Base-by-base conservation (phyloP, 2,797 vertebrate species). In the Labroides dimidiatus region DNA sequence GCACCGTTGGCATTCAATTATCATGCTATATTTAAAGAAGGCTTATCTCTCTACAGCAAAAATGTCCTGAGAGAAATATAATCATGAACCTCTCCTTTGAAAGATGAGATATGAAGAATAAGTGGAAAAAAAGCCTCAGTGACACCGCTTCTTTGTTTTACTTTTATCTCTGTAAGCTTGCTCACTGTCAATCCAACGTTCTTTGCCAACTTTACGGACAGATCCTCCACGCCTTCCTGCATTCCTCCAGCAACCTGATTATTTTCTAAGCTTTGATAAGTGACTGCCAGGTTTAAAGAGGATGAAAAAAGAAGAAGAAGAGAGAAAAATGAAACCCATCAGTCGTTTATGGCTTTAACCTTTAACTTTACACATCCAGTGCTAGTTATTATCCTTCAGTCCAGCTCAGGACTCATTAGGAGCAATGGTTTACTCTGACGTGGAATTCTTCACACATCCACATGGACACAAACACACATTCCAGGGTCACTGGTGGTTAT, bases 231-330 rank as follows among this genome's bases (percentile, higher is more conserved):
- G 67, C 72, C 67, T 83, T 64, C 64, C 62, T 57, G 67, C 62
- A 84, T 87, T 86, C 84, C 64, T 77, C 68, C 50, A 37, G 63
- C 64, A 84, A 81, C 71, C 84, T 76, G 80, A 89, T 88, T 82
- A 89, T 84, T 80, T 84, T 84, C 73, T 36, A 54, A 73, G 73
- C 87, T 87, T 89, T 91, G 86, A 91, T 90, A 88, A 90, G 87
- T 79, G 78, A 80, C 81, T 81, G 76, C 64, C 44, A 62, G 76
- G 78, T 70, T 84, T 73, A 72, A 80, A 83, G 61, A 68, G 19
- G 47, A 72, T 24, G 45, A 57, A 67, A 71, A 68, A 74, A 78
- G 70, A 37, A 36, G 37, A 41, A 59, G 69, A 76, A 69, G 72
- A 76, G 72, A 43, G 17, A 75, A 80, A 88, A 77, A 70, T 69